Base-by-base conservation (phyloP, 2,113 vertebrate species). In the Semnopithecus entellus region DNA sequence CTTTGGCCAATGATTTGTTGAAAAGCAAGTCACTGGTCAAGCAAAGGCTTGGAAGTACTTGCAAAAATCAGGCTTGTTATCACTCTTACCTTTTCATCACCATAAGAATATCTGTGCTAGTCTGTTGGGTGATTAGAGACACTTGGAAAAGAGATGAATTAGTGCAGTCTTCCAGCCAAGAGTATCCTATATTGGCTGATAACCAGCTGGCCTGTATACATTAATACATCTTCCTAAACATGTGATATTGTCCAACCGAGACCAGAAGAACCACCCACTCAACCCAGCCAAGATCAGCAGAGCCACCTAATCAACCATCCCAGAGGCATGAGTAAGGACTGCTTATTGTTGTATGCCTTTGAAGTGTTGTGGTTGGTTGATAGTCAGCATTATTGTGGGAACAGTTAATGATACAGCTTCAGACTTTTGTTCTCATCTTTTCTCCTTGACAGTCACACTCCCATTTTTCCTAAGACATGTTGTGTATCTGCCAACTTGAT, bases 371-470 rank as follows among this genome's bases (percentile, higher is more conserved):
- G 40, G 30, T 83, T 92, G 50, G 43, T 43, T 57, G 18, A 12
- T 30, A 88, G 61, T 38, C 38, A 80, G 40, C n/a, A 75, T 61
- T 83, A 23, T n/a, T 88, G 22, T 89, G 55, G 25, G 50, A 90
- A 82, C 14, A 61, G 52, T 45, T 90, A 95, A 57, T 45, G 48
- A 90, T 12, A 52, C 1, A 57, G 40, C 32, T 92, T 76, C 68
- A 78, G 76, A 85, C 81, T 87, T 43, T 79, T 82, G 17, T 27
- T 86, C 22, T 14, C 86, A 61, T 91, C 68, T 83, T 97, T 95
- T 94, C 82, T 96, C 88, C 80, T 96, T 95, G 84, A 95, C 90
- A 97, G 43, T 61, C 40, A 94, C n/a, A 87, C 5, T 95, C 86
- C 13, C 73, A 59, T 89, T 96, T 91, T 88, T 76, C 73, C 35